Evolutionary conservation across 2,888 invertebrate species (phyloP).

Genomic region (Drosophila subquinaria): DNA sequence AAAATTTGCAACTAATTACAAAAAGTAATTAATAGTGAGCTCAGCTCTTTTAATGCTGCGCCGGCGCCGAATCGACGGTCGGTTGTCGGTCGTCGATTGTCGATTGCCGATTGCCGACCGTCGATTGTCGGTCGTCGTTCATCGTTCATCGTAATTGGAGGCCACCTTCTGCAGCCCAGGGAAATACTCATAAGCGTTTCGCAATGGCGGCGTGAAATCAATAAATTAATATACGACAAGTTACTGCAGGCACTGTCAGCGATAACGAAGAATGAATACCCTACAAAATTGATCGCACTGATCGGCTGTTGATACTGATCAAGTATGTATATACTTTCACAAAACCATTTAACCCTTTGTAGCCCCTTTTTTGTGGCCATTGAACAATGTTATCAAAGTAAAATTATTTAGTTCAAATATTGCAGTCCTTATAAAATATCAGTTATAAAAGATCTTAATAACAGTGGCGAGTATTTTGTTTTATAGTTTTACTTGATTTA

Average conservation of each 20-base stretch:
- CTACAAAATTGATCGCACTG: neutral
- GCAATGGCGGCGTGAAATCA: constrained; percentile 67
- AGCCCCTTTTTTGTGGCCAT: too few relatives aligned
- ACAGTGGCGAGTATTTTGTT: too few relatives aligned
- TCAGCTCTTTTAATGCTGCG: constrained; percentile 62
- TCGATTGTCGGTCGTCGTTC: neutral
- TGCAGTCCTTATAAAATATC: too few relatives aligned
- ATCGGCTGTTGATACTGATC: too few relatives aligned
- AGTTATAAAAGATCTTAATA: too few relatives aligned
- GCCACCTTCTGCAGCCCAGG: constrained; percentile 12
- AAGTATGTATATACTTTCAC: too few relatives aligned
- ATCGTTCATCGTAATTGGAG: constrained; percentile 8
- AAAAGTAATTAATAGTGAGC: constrained; percentile 81
- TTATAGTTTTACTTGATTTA: too few relatives aligned
- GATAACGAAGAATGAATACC: constrained; percentile 3
- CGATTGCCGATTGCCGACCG: neutral
- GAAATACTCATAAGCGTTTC: constrained; percentile 36
- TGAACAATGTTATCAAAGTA: too few relatives aligned
- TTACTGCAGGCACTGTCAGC: constrained; percentile 3
- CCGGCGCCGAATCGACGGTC: constrained; percentile 42
- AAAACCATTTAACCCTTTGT: too few relatives aligned
- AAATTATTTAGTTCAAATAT: too few relatives aligned
- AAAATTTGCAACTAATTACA: constrained; percentile 82
- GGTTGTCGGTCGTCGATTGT: neutral
- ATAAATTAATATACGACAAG: constrained; percentile 62